Evolutionary conservation across 2,888 invertebrate species (phyloP), one percentile per base, ranked within the genome.

Genomic region (Phalera bucephala): DNA sequence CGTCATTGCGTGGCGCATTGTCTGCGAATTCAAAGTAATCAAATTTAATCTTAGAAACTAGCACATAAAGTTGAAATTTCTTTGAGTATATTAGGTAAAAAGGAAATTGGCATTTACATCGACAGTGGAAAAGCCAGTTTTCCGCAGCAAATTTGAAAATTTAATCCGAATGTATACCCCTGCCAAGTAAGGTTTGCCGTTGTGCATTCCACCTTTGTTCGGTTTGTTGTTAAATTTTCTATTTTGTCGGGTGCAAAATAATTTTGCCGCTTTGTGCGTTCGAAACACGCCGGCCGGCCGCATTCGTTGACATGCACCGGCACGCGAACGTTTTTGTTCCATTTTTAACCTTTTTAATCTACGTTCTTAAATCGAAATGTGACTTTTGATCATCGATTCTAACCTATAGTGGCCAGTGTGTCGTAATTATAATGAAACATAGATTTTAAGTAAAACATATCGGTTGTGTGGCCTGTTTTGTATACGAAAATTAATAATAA

Each of bases 1-100:
- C 89, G 87, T 87, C 87, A 88, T 80, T 80, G 87, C 85, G 82
- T 82, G 79, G 86, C 86, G 87, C 88, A 85, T 85, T 86, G 88
- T 87, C 85, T 83, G 69, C 66, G 22, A 40, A 43, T 22, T 33
- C 36, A 38, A 29, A 27, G 23, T 48, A 58, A 55, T 43, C 42
- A 22, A 74, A 69, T 67, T 58, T 68, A 45, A 48, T 57, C 66
- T 59, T 46, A 77, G 65, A 49, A 3, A 0, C 28, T 11, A 36
- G 26, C 12, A 0, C 1, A 12, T 72, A 77, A 60, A 63, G 69
- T 68, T 43, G 45, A 53, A 60, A 63, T 65, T 72, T 10, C 47
- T 42, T 56, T 45, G 55, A 27, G 15, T 11, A 27, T 14, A 1
- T 13, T 19, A 10, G 21, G 69, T 72, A 57, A 80, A 81, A 84